A percentile compares a stretch with the other conserved stretches of the same genome.
phyloP scores from a whole-genome alignment of 2,888 invertebrate genomes.

The Rhyacophila evoluta region DNA sequence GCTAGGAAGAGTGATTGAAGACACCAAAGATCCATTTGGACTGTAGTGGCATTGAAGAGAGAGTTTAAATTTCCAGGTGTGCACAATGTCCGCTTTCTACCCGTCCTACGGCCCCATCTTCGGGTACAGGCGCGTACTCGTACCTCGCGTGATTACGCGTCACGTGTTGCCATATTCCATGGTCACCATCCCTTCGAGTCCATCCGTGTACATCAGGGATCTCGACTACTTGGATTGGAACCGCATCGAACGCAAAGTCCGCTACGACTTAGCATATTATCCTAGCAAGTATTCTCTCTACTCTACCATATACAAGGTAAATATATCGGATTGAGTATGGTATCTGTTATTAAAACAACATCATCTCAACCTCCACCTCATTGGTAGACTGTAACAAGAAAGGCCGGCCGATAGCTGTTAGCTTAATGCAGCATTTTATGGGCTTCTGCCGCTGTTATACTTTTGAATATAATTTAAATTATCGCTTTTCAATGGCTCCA shows the following conservation, averaged over 20 bases:
- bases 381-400: no score
- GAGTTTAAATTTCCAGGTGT: conserved; percentile 42
- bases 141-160: no score
- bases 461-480: no score
- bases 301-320: conserved; percentile 80
- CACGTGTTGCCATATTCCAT: conserved; percentile 70
- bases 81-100: conserved; percentile 52
- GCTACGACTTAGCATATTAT: conserved; percentile 73
- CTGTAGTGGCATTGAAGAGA: neutral
- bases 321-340: neutral
- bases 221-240: conserved; percentile 70
- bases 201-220: conserved; percentile 73
- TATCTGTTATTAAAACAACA: no score
- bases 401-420: no score
- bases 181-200: conserved; percentile 71
- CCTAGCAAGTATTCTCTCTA: conserved; percentile 83
- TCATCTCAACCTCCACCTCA: no score
- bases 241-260: conserved; percentile 75
- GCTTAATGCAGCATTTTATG: no score
- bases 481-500: no score
- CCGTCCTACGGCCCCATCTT: conserved; percentile 55
- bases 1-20: no score
- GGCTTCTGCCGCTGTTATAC: no score
- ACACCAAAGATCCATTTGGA: no score
- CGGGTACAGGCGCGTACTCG: conserved; percentile 72